Evolutionary conservation across 2,888 invertebrate species (phyloP).

Genomic region (Agonum fuliginosum): DNA sequence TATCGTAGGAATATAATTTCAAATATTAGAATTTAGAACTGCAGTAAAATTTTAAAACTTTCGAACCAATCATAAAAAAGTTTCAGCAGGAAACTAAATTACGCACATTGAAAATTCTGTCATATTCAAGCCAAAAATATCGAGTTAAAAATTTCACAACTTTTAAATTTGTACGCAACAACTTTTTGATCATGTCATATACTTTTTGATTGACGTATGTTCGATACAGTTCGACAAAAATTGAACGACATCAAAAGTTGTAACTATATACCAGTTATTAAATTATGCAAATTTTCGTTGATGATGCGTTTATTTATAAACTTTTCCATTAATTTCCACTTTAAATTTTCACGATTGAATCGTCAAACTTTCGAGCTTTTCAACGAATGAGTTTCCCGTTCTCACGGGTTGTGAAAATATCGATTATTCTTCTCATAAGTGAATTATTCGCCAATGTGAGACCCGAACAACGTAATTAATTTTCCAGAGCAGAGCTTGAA

Average conservation of each 20-base stretch:
- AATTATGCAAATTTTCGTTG: no score
- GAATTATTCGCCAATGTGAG: background rate
- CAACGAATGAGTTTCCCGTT: no score
- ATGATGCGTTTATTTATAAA: no score
- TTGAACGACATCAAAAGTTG: no score
- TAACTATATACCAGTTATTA: no score
- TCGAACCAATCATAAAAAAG: background rate
- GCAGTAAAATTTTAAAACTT: background rate
- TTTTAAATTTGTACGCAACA: conserved; percentile 18
- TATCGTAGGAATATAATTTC: background rate
- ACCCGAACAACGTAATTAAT: background rate
- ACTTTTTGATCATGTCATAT: conserved; percentile 6
- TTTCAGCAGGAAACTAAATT: background rate
- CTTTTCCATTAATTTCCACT: no score
- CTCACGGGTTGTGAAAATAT: no score
- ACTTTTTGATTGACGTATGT: background rate
- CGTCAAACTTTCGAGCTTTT: no score
- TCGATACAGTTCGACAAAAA: no score
- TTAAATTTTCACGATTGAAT: no score
- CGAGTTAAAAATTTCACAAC: background rate
- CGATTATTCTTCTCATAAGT: background rate
- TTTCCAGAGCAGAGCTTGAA: no score
- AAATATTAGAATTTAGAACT: conserved; percentile 5
- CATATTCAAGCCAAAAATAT: conserved; percentile 5
- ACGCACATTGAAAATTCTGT: background rate